phyloP scores from a whole-genome alignment of 2,888 invertebrate species.

The Eristalinus sepulchralis region DNA sequence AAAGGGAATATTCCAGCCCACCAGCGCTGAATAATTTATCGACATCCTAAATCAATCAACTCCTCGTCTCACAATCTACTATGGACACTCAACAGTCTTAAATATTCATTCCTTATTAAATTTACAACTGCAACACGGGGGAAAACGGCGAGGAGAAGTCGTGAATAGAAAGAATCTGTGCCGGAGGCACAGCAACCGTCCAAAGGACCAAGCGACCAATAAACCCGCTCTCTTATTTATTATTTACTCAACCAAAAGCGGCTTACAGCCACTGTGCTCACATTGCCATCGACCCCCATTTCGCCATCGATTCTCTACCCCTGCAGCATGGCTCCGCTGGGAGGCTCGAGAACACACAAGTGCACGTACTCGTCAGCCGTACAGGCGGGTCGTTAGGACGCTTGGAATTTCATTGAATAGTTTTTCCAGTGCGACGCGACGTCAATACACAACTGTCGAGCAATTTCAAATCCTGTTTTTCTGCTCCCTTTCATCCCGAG shows the following conservation, averaged over 20 bases:
- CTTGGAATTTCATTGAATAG: slow-evolving; percentile 57
- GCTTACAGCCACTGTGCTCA: slow-evolving; percentile 16
- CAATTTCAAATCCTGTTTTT: slow-evolving; percentile 28
- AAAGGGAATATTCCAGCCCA: neutral
- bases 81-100: neutral
- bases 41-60: neutral
- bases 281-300: slow-evolving; percentile 39
- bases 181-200: neutral
- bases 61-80: neutral
- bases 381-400: slow-evolving; percentile 41
- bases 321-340: slow-evolving; percentile 5
- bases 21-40: neutral
- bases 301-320: neutral
- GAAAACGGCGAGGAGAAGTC: neutral
- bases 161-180: neutral
- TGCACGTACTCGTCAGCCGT: slow-evolving; percentile 30
- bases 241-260: slow-evolving; percentile 40
- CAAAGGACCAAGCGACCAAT: slow-evolving; percentile 8
- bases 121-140: neutral
- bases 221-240: slow-evolving; percentile 35
- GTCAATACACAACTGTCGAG: neutral
- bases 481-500: neutral
- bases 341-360: slow-evolving; percentile 31
- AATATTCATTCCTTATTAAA: neutral
- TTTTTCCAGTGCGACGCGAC: slow-evolving; percentile 19